Base-by-base conservation (phyloP, 1,140 invertebrate genomes). In the Euglossa dilemma region DNA sequence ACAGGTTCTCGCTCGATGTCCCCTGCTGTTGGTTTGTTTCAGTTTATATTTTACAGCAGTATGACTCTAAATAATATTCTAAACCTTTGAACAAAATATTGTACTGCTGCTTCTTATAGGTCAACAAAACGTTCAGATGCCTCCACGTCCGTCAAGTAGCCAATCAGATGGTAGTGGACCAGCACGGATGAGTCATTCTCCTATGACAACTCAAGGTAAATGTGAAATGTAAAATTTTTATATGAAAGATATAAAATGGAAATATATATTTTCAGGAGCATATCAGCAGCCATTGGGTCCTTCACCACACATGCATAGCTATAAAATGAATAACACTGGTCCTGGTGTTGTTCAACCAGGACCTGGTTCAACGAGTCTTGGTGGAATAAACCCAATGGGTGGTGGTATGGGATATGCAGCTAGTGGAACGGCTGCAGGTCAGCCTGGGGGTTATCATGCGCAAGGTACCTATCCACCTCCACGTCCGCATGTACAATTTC, bases 1-100 rank as follows among this genome's bases (percentile, higher is more conserved):
- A 97, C 97, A 91, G 98, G 98, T 93, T 98, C 98, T 90, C 96
- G 98, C 94, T 99, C 98, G 93, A 98, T 98, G 97, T 99, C 98
- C 94, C 98, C 98, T 92, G 98, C 98, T 95, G 97, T 98, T 93
- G 98, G 98, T 98, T 93, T 96, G 97, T 96, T 80, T 66, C 56
- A 3, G 1, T 71, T 28, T 6, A 28, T 28, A 20, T 7, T 20
- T 20, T 12, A 28, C 14, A 2, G 5, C 5, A 76, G 16, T 69
- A 9, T 4, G 47, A 45, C 7, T 47, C 12, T 18, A 23, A 7
- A 54, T 45, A 43, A n/a, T 36, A 36, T 61, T 36, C 6, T 11
- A 20, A 12, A 18, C 23, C 7, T 54, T 16, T 23, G 14, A 28
- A 18, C 5, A 25, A 47, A 57, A 28, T 59, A 25, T 28, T 79